Evolutionary conservation across 2,888 invertebrate genomes (phyloP), one percentile per base, ranked within the genome.

Genomic region (Cheilosia urbana): DNA sequence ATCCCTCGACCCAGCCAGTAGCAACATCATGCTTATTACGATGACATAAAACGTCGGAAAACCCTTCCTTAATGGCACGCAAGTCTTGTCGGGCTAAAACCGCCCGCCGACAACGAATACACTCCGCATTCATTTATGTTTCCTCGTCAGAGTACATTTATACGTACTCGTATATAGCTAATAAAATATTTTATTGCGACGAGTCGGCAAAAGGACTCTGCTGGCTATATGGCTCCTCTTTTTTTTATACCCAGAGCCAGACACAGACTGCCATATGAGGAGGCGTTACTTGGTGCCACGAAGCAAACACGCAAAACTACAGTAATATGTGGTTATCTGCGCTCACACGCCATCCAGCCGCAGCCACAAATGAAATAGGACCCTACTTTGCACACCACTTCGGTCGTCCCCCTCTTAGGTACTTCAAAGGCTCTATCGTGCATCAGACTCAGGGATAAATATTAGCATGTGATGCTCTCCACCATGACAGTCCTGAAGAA

Each of bases 11-110:
- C 58, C 63, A 78, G 47, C 63, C 47, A 62, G 24, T 19, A 45
- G 73, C 45, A 63, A 55, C 73, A 73, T 63, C 73, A 55, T 47
- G 45, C 78, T 71, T 78, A 69, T 78, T 63, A 78, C 69, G 78
- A 78, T 71, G 69, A 78, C 78, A 78, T 78, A 78, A 71, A 78
- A 78, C 19, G 78, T 53, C 69, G 57, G 78, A 69, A 60, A 62
- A 60, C 45, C 49, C 68, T 53, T 62, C 42, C 45, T 62, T 62
- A 69, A 69, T 69, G 68, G 53, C 69, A 78, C 57, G 78, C 78
- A 78, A 68, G 47, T 19, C 69, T 63, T 69, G 63, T 34, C 27
- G 21, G 34, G 24, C 63, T 19, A 47, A 17, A 45, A 53, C n/a
- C 57, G n/a, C 40, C 5, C 49, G 21, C 11, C 13, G 27, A 17